Conservation (phyloP, 2,113 vertebrate species). For the Archocentrus centrarchus region DNA sequence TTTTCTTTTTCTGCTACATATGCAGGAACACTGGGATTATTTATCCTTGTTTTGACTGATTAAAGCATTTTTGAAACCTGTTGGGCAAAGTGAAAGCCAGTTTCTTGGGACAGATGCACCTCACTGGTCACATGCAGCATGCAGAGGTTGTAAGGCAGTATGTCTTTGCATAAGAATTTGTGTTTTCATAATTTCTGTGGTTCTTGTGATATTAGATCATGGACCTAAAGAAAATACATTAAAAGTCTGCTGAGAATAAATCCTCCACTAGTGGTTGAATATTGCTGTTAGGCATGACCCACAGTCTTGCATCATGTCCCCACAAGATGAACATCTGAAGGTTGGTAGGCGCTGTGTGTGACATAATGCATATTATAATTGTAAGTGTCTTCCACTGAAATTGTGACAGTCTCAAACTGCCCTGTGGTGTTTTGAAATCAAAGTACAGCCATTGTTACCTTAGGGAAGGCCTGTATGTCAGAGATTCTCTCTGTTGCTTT, state of each 20-base stretch:
- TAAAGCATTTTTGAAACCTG: neutral
- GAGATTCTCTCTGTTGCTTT: neutral
- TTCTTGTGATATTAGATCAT: neutral
- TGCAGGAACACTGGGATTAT: neutral
- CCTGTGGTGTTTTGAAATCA: slow-evolving; percentile 19
- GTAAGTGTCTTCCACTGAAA: slow-evolving; percentile 2
- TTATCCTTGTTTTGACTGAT: neutral
- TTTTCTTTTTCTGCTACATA: neutral
- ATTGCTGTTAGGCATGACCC: neutral
- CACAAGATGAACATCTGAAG: slow-evolving; percentile 17
- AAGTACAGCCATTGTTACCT: slow-evolving; percentile 14
- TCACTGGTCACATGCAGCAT: neutral
- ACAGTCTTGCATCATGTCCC: slow-evolving; percentile 20
- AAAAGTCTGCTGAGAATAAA: neutral
- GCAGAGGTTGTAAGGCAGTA: neutral
- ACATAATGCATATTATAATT: slow-evolving; percentile 7
- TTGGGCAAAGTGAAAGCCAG: neutral
- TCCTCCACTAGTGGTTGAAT: neutral
- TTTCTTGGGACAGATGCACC: neutral
- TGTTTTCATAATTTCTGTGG: neutral
- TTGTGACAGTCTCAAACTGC: neutral
- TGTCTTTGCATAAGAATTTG: neutral
- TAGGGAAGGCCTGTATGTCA: neutral
- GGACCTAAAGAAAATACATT: slow-evolving; percentile 19
- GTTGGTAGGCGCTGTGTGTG: neutral